These are phyloP conservation scores for Halictus rubicundus DNA, from an alignment of 1,140 invertebrate species.

Conservation along the genomic window DNA sequence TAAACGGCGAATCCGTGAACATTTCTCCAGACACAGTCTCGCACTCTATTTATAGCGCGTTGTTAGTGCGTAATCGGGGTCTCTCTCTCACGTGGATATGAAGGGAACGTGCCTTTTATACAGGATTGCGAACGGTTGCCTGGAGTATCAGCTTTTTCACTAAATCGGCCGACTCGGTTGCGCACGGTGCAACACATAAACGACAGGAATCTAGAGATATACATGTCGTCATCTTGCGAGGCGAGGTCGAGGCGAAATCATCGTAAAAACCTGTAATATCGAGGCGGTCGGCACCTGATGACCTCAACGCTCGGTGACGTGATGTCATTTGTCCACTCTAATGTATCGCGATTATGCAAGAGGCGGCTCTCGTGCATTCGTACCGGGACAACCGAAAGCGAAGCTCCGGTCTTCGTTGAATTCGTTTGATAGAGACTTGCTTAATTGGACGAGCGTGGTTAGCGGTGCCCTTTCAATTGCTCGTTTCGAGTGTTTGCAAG, in stretches of 20 bases:
- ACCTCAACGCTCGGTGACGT: conserved; percentile 62
- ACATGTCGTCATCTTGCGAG: conserved; percentile 13
- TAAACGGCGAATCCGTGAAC: conserved; percentile 4
- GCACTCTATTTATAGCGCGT: conserved; percentile 37
- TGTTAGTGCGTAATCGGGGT: conserved; percentile 16
- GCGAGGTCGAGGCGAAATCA: conserved; percentile 42
- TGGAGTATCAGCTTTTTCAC: conserved; percentile 27
- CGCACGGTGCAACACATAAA: not conserved
- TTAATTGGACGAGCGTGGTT: conserved; percentile 3
- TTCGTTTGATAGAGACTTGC: conserved; percentile 11
- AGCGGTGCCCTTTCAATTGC: not conserved
- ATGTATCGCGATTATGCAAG: conserved; percentile 55
- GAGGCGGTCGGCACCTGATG: conserved; percentile 51
- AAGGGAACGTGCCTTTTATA: conserved; percentile 33
- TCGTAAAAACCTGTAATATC: conserved; percentile 54
- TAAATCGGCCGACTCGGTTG: conserved; percentile 32
- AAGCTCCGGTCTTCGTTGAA: conserved; percentile 11
- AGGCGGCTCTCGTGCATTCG: conserved; percentile 8
- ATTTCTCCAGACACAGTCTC: not conserved
- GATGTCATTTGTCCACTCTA: conserved; percentile 62
- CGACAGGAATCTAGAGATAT: not conserved
- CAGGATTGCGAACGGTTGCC: conserved; percentile 20
- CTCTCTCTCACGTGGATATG: conserved; percentile 4
- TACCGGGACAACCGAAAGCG: conserved; percentile 13
- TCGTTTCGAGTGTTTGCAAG: not conserved